Conservation (phyloP, 2,797 vertebrate genomes). For the Pyrocephalus nanus region DNA sequence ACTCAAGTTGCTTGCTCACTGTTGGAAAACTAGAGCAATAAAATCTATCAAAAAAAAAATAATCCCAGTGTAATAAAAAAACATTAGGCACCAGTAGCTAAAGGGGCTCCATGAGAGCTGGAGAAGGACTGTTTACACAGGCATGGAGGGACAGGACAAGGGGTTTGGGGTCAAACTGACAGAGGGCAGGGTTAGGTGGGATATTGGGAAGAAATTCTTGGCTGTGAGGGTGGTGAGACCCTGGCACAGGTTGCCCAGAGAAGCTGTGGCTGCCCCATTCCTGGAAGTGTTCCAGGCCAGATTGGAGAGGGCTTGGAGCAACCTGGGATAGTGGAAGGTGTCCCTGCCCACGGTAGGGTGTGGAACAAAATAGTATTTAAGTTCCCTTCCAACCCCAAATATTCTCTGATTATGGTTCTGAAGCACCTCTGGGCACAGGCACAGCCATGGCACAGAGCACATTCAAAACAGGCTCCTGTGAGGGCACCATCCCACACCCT, state of each 20-base stretch:
- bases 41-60: not conserved
- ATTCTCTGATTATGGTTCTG: not conserved
- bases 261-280: not conserved
- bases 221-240: accelerated
- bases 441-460: not conserved
- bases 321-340: accelerated
- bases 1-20: not conserved
- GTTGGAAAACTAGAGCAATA: not conserved
- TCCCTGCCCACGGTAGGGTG: not conserved
- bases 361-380: not conserved
- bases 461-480: not conserved
- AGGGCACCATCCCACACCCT: not conserved
- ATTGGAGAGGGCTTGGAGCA: accelerated
- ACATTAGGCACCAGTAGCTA: not conserved
- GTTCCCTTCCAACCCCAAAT: not conserved
- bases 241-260: not conserved
- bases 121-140: not conserved
- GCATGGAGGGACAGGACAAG: not conserved
- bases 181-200: not conserved
- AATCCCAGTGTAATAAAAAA: not conserved
- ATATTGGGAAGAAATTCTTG: not conserved
- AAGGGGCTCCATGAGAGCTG: not conserved
- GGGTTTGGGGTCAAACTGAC: not conserved
- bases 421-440: not conserved
- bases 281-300: accelerated